Evolutionary conservation across 2,888 invertebrate species (phyloP).

Genomic region (Amorpha juglandis): DNA sequence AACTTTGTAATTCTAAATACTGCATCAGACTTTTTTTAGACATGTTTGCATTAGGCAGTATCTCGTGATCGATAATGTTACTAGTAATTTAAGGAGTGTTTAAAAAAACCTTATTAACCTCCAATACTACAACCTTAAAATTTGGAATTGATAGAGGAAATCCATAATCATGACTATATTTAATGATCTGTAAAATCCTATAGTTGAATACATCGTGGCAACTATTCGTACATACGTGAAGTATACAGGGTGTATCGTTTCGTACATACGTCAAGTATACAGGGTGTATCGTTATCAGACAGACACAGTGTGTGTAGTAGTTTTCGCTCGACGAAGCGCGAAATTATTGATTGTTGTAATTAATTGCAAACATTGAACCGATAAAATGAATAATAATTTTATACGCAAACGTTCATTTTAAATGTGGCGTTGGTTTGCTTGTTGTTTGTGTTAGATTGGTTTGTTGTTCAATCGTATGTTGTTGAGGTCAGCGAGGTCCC

Average conservation of each 20-base stretch:
- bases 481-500: slow-evolving; percentile 17
- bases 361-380: slow-evolving; percentile 71
- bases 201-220: background rate
- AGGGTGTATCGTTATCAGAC: slow-evolving; percentile 48
- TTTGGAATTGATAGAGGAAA: no score
- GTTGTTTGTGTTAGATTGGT: slow-evolving; percentile 13
- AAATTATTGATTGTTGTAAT: slow-evolving; percentile 79
- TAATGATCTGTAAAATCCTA: no score
- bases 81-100: no score
- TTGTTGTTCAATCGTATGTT: slow-evolving; percentile 21
- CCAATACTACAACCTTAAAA: no score
- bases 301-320: slow-evolving; percentile 60
- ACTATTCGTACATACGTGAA: background rate
- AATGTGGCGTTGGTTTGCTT: slow-evolving; percentile 25
- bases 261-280: slow-evolving; percentile 6
- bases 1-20: no score
- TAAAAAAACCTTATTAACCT: no score
- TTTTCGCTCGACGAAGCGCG: slow-evolving; percentile 69
- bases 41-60: no score
- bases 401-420: slow-evolving; percentile 42
- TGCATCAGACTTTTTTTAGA: no score
- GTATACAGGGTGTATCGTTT: no score
- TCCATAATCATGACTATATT: no score
- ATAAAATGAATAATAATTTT: slow-evolving; percentile 65
- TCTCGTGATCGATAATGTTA: no score